A percentile compares a stretch with the other conserved stretches of the same genome.
These are phyloP conservation scores for Nycteola revayana DNA, from an alignment of 2,888 invertebrate genomes.

Conservation along the genomic window DNA sequence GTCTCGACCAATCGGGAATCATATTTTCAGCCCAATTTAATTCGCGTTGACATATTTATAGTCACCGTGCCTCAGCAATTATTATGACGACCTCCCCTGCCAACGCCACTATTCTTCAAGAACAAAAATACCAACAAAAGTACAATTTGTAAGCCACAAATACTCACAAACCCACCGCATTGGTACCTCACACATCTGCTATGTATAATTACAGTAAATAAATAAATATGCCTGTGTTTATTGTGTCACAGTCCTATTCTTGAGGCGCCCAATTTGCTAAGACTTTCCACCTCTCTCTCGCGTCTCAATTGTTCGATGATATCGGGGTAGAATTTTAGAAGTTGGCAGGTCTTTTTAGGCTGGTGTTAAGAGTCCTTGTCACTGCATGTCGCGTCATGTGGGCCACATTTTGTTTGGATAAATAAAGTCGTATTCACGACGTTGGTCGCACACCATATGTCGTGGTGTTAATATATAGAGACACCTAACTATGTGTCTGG, in stretches of 20 bases:
- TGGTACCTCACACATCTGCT: slow-evolving; percentile 60
- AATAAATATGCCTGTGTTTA: slow-evolving; percentile 69
- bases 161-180: slow-evolving; percentile 27
- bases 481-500: too few relatives aligned
- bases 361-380: slow-evolving; percentile 65
- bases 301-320: neutral
- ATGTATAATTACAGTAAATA: slow-evolving; percentile 66
- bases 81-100: too few relatives aligned
- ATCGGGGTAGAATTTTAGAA: slow-evolving; percentile 1
- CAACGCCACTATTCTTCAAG: too few relatives aligned
- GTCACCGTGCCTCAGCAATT: too few relatives aligned
- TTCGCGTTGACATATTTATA: too few relatives aligned
- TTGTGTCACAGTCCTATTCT: slow-evolving; percentile 69
- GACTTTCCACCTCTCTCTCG: slow-evolving; percentile 29
- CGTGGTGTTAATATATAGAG: slow-evolving; percentile 16
- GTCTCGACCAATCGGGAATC: too few relatives aligned
- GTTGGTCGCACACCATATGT: slow-evolving; percentile 54
- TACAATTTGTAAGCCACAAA: slow-evolving; percentile 18
- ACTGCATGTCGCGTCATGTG: slow-evolving; percentile 72
- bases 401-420: slow-evolving; percentile 71
- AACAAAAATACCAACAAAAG: neutral
- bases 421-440: slow-evolving; percentile 64
- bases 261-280: slow-evolving; percentile 28
- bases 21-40: too few relatives aligned
- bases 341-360: slow-evolving; percentile 25